Evolutionary conservation across 1,140 invertebrate genomes (phyloP), one percentile per base, ranked within the genome.

Genomic region (Monomorium pharaonis): DNA sequence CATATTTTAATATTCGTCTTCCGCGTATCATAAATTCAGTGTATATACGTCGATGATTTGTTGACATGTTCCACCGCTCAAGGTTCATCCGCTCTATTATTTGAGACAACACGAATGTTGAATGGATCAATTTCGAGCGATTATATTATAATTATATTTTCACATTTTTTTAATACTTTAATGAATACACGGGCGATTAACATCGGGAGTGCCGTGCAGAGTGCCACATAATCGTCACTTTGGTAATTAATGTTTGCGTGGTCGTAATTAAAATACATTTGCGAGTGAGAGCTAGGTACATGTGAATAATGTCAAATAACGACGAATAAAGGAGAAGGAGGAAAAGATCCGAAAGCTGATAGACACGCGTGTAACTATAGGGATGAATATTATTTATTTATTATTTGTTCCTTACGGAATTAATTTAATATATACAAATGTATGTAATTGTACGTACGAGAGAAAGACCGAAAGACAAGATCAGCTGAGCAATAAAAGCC

Each of bases 201-300:
- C 16, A 4, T 6, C 0, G 21, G 21, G 42, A 47, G 42, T 27
- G 21, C 42, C 37, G 2, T 27, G 65, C 42, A 54, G 33, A 54
- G 12, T 72, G 3, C 3, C 47, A 18, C 47, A 5, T 54, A 67
- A 67, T 67, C 37, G 21, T 54, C n/a, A 65, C 37, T 72, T 33
- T 37, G 49, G 10, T 72, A 54, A 72, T 72, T 72, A 72, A 33
- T 72, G 30, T 30, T 51, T 4, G 49, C 69, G n/a, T 54, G 18
- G 33, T 54, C 10, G 4, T 72, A 33, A 72, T 72, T 70, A n/a
- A n/a, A 70, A 16, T 6, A 10, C 30, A 18, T n/a, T 37, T 33
- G 10, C 67, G 30, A 54, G 49, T 51, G n/a, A 37, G 37, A 2
- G 4, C 37, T 6, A 37, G 4, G 37, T 37, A 7, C 18, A 16